These are phyloP conservation scores for Tursiops truncatus DNA, from an alignment of 2,113 vertebrate species.

Conservation along the genomic window DNA sequence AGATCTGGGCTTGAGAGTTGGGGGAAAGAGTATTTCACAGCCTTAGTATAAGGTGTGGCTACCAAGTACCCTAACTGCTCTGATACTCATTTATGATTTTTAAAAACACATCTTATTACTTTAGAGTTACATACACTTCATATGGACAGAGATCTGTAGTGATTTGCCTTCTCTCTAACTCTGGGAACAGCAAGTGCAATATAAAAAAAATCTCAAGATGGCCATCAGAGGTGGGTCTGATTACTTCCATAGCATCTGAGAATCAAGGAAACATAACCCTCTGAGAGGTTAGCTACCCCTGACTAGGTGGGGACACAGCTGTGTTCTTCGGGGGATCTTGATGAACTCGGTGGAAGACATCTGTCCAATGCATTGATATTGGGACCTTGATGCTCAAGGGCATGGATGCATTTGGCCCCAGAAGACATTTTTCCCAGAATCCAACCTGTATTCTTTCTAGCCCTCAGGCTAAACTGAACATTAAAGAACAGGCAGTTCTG, in stretches of 20 bases:
- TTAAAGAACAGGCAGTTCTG: constrained; percentile 32
- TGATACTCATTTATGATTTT: constrained; percentile 14
- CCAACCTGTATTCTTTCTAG: constrained; percentile 4
- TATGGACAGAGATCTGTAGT: not conserved
- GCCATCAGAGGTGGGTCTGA: not conserved
- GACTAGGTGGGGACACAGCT: not conserved
- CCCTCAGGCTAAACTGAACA: constrained; percentile 4
- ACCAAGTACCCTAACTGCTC: not conserved
- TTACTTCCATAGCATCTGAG: not conserved
- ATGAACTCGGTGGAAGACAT: constrained; percentile 2
- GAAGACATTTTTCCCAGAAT: not conserved
- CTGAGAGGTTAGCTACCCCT: not conserved
- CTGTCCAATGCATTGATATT: not conserved
- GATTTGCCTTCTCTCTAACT: constrained; percentile 25
- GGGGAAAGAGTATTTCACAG: constrained; percentile 46
- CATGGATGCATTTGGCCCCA: not conserved
- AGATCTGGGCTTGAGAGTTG: constrained; percentile 64
- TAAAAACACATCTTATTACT: not conserved
- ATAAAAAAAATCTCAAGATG: constrained; percentile 25
- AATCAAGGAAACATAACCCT: not conserved
- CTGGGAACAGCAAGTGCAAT: not conserved
- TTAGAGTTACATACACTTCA: not conserved
- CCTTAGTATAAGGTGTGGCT: not conserved
- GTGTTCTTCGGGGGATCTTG: not conserved
- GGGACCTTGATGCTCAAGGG: not conserved